phyloP scores from a whole-genome alignment of 2,797 vertebrate genomes.

The Poeciliopsis turneri region DNA sequence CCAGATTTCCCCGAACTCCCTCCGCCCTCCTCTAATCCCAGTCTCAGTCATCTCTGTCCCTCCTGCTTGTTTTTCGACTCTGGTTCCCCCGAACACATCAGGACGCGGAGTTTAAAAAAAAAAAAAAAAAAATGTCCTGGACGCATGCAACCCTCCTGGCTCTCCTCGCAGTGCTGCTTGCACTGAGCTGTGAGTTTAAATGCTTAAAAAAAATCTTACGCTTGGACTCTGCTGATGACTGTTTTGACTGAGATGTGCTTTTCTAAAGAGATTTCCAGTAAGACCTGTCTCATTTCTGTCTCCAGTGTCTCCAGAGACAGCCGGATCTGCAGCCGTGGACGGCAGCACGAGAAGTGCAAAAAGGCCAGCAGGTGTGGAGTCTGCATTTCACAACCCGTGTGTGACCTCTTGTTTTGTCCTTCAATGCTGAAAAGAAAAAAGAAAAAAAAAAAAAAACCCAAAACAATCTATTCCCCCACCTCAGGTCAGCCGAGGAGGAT shows the following conservation, averaged over 20 bases:
- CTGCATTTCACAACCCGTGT: slow-evolving; percentile 2
- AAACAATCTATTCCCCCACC: slow-evolving; percentile 12
- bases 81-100: slow-evolving; percentile 36
- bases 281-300: slow-evolving; percentile 32
- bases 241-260: slow-evolving; percentile 11
- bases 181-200: slow-evolving; percentile 83
- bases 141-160: slow-evolving; percentile 70
- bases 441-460: not conserved
- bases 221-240: not conserved
- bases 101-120: slow-evolving; percentile 23
- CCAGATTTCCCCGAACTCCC: slow-evolving; percentile 34
- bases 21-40: slow-evolving; percentile 45
- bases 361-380: slow-evolving; percentile 77
- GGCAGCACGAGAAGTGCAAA: slow-evolving; percentile 46
- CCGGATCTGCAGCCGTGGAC: slow-evolving; percentile 72
- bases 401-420: not conserved
- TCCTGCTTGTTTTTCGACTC: slow-evolving; percentile 40
- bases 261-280: slow-evolving; percentile 18
- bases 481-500: slow-evolving; percentile 78
- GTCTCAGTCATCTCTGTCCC: slow-evolving; percentile 56
- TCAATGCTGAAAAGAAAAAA: not conserved
- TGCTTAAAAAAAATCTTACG: not conserved
- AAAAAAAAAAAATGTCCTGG: slow-evolving; percentile 79
- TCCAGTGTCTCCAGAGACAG: slow-evolving; percentile 74
- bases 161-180: slow-evolving; percentile 68